Evolutionary conservation across 2,888 invertebrate genomes (phyloP).

Genomic region (Hipparchia semele): DNA sequence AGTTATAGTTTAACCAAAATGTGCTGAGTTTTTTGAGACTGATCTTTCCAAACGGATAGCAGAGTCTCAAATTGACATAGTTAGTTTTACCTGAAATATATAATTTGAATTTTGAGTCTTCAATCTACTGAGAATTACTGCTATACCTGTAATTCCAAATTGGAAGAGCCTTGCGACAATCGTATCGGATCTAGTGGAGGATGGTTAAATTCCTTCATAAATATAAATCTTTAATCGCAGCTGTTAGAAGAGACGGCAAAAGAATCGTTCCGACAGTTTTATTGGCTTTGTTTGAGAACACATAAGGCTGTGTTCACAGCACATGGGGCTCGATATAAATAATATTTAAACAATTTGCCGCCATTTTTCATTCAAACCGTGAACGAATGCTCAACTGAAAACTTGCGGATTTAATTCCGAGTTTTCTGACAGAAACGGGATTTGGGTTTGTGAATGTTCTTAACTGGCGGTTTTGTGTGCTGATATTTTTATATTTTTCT

Average conservation of each 20-base stretch:
- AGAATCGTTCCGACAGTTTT: conserved; percentile 33
- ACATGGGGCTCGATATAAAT: conserved; percentile 22
- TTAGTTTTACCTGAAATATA: no score
- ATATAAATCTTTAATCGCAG: conserved; percentile 33
- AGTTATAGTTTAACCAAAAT: no score
- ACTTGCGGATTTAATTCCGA: conserved; percentile 13
- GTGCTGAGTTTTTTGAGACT: no score
- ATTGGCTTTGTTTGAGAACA: conserved; percentile 33
- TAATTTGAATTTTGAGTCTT: no score
- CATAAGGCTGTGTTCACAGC: conserved; percentile 21
- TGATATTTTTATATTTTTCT: background rate
- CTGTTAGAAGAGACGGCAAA: conserved; percentile 28
- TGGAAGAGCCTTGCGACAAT: background rate
- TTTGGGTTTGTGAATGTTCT: conserved; percentile 5
- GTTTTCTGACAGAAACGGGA: conserved; percentile 4
- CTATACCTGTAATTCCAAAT: no score
- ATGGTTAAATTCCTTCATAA: conserved; percentile 10
- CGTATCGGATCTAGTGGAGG: background rate
- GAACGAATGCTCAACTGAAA: conserved; percentile 13
- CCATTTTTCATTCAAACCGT: conserved; percentile 16
- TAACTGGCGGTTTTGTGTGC: background rate
- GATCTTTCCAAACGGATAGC: no score
- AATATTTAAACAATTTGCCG: conserved; percentile 24
- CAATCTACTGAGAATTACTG: no score
- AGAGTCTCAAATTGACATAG: no score